Percentiles rank a stretch among this genome's conserved stretches.
Conservation (phyloP, 2,888 invertebrate species). For the Hermaeophaga mercurialis region DNA sequence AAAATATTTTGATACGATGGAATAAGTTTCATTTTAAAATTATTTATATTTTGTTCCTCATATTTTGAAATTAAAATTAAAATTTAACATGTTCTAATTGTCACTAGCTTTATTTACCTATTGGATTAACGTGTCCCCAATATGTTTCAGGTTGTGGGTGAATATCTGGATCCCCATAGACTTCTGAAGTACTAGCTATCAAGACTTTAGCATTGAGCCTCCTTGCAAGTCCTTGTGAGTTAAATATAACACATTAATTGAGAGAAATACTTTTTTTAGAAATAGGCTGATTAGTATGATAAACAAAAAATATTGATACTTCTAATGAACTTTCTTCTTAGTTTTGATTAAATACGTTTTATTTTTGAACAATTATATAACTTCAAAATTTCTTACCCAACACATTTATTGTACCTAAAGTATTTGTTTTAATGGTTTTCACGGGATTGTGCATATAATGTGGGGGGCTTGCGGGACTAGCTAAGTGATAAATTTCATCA, state of each 20-base stretch:
- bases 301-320: too few species aligned
- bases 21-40: too few species aligned
- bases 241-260: neutral
- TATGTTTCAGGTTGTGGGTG: conserved; percentile 98
- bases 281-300: too few species aligned
- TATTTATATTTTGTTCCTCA: too few species aligned
- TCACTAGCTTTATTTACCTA: conserved; percentile 72
- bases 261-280: too few species aligned
- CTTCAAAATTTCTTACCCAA: conserved; percentile 66
- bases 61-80: too few species aligned
- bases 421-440: conserved; percentile 98
- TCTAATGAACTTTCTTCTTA: too few species aligned
- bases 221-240: conserved; percentile 78
- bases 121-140: conserved; percentile 99
- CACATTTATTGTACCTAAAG: conserved; percentile 93
- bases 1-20: too few species aligned
- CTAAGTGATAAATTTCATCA: conserved; percentile 97
- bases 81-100: too few species aligned
- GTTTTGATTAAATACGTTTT: too few species aligned
- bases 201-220: conserved; percentile 90
- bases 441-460: conserved; percentile 99
- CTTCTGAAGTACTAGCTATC: conserved; percentile 98
- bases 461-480: conserved; percentile 98
- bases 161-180: conserved; percentile 97
- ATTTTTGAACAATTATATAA: too few species aligned